These are phyloP conservation scores for Drosophila colorata DNA, from an alignment of 2,888 invertebrate species.

Conservation along the genomic window DNA sequence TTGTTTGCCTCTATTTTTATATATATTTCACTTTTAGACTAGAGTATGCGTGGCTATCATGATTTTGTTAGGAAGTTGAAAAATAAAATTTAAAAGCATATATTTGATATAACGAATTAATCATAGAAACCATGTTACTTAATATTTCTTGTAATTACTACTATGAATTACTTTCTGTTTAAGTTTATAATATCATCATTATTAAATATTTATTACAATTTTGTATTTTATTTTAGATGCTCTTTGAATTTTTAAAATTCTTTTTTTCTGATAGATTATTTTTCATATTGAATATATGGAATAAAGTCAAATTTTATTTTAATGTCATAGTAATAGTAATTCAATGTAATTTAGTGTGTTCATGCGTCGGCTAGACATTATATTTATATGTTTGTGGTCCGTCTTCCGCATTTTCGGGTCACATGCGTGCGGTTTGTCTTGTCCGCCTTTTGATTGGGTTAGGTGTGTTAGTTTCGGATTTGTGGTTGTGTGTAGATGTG, in stretches of 20 bases:
- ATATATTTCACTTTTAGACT: constrained; percentile 17
- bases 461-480: constrained; percentile 54
- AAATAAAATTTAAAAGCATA: background rate
- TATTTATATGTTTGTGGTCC: constrained; percentile 25
- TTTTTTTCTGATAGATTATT: no score
- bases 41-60: background rate
- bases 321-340: no score
- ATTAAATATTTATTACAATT: no score
- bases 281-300: no score
- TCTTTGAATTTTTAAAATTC: no score
- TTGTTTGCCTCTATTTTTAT: constrained; percentile 40
- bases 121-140: no score
- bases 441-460: constrained; percentile 51
- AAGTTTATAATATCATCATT: no score
- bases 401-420: constrained; percentile 75
- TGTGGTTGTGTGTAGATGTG: constrained; percentile 16
- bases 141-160: no score
- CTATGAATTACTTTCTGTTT: no score
- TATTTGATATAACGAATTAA: no score
- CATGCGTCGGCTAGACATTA: background rate
- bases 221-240: no score
- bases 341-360: constrained; percentile 14
- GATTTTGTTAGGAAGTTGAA: background rate
- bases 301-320: no score
- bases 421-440: constrained; percentile 59